These are phyloP conservation scores for Poicephalus gulielmi DNA, from an alignment of 2,113 vertebrate genomes.

Conservation along the genomic window DNA sequence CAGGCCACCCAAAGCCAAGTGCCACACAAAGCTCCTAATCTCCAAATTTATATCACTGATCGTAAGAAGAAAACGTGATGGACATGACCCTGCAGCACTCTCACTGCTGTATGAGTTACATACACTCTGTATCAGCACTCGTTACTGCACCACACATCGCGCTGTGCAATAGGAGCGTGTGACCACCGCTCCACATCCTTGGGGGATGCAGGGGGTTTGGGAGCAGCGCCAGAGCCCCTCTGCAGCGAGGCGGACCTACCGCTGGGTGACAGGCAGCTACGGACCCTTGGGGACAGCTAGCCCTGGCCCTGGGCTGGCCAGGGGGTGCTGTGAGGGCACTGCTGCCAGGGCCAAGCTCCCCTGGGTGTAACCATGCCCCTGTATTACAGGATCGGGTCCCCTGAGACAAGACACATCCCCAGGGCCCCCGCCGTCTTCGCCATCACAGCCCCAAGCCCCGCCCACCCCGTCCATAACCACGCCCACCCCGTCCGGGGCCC, in stretches of 20 bases:
- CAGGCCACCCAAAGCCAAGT: not conserved
- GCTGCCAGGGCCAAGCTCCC: no score
- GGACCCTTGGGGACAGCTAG: not conserved
- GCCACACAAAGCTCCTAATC: not conserved
- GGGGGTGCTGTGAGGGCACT: no score
- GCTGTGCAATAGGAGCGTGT: fast-evolving
- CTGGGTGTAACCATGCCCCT: no score
- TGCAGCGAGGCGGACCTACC: fast-evolving
- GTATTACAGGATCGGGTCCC: not conserved
- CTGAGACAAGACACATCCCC: no score
- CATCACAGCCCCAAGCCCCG: no score
- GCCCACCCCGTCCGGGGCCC: no score
- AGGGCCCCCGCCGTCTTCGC: no score
- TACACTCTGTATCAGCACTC: fast-evolving
- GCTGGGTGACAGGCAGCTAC: not conserved
- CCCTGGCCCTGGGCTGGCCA: no score
- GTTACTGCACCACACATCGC: fast-evolving
- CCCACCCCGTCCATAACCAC: no score
- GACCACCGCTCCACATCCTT: no score
- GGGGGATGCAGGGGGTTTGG: no score
- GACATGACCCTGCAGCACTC: fast-evolving
- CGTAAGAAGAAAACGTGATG: not conserved
- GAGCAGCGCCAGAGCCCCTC: not conserved
- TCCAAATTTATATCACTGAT: fast-evolving
- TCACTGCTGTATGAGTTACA: fast-evolving